Evolutionary conservation across 1,140 invertebrate species (phyloP).

Genomic region (Solen grandis): DNA sequence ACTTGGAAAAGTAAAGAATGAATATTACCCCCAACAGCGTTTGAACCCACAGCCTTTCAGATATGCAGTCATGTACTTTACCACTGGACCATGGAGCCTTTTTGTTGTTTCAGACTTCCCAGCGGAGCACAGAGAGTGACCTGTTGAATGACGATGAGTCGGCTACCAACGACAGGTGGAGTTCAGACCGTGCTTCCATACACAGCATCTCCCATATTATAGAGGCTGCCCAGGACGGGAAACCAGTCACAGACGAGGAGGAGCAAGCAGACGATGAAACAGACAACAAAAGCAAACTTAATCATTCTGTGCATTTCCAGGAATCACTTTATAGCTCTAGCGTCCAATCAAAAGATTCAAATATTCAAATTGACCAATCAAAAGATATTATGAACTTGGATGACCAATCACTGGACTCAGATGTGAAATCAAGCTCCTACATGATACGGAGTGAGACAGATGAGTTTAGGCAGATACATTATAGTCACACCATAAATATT

Average conservation of each 20-base stretch:
- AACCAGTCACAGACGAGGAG: neutral
- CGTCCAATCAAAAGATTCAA: conserved; percentile 31
- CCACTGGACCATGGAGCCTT: too few species aligned
- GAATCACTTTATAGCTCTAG: too few species aligned
- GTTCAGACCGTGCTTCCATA: conserved; percentile 61
- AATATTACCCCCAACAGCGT: too few species aligned
- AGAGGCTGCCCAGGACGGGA: conserved; percentile 28
- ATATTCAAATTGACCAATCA: conserved; percentile 27
- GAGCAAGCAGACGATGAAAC: neutral
- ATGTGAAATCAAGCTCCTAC: conserved; percentile 31
- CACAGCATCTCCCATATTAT: conserved; percentile 66
- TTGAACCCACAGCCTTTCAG: too few species aligned
- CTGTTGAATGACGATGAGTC: conserved; percentile 15
- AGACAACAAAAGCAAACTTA: conserved; percentile 29
- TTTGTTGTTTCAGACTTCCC: conserved; percentile 37
- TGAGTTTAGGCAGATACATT: conserved; percentile 71
- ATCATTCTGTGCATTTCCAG: conserved; percentile 31
- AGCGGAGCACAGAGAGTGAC: conserved; percentile 52
- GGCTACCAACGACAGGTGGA: neutral
- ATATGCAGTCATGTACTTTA: too few species aligned
- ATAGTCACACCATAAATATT: conserved; percentile 82
- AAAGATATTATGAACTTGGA: conserved; percentile 9
- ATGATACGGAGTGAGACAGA: conserved; percentile 79
- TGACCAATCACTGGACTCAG: neutral
- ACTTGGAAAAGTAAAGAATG: too few species aligned